Evolutionary conservation across 2,888 invertebrate genomes (phyloP), one percentile per base, ranked within the genome.

Genomic region (Ligdia adustata): DNA sequence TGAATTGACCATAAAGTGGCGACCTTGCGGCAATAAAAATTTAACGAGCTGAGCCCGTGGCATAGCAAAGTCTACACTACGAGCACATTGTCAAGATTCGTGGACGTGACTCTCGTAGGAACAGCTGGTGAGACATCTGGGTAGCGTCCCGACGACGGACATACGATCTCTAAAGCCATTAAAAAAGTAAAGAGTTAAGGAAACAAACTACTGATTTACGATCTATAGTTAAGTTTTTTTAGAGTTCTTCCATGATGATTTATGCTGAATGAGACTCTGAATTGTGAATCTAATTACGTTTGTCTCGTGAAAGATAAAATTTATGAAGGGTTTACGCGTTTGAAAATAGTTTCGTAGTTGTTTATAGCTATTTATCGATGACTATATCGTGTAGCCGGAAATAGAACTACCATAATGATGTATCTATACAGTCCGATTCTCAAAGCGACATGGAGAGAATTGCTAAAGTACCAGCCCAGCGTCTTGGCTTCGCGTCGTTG

Each of bases 21-120:
- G 91, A 91, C 91, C 91, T 91, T 91, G 91, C 63, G 82, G 90
- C 80, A 79, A 90, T 91, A 91, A 91, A 91, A 90, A 86, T 90
- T 91, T 91, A 90, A 91, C 90, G 88, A 90, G 82, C 79, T 70
- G 72, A 77, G 76, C 76, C 78, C 76, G 82, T 74, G 69, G 76
- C 66, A 71, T 75, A 66, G 68, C 67, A 60, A 77, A 75, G 75
- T 75, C 69, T 67, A 70, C 70, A 78, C 75, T 82, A 77, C 74
- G 74, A 82, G 76, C 80, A 82, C 72, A 75, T 74, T 70, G 79
- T 76, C 76, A 34, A 38, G 42, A 41, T 26, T 31, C 12, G 32
- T 20, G 22, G 76, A 87, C 88, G 88, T 88, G 88, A 86, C 84
- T 79, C 76, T 82, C 87, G 84, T 89, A 85, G 87, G 75, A 82